Conservation (phyloP, 2,797 vertebrate species). For the Fistularia tabacaria region DNA sequence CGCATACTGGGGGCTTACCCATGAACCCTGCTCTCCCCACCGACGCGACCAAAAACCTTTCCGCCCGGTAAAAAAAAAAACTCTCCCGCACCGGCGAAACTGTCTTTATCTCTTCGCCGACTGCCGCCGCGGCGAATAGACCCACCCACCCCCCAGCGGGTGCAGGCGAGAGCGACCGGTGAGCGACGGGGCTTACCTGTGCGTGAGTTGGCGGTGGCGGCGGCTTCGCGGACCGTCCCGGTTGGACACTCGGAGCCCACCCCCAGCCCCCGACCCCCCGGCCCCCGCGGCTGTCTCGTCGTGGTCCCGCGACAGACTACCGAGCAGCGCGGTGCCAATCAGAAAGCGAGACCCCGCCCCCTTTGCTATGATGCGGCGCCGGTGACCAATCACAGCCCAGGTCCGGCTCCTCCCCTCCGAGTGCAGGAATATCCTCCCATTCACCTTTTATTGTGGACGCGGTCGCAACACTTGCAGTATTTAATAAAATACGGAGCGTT, state of each 20-base stretch:
- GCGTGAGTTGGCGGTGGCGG: conserved; percentile 32
- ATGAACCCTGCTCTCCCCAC: no score
- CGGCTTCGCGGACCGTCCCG: conserved; percentile 53
- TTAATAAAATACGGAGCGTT: no score
- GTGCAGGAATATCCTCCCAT: conserved; percentile 13
- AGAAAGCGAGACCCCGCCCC: conserved; percentile 49
- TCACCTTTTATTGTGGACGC: not conserved
- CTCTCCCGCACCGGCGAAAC: conserved; percentile 46
- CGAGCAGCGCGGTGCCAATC: conserved; percentile 68
- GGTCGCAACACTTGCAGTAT: not conserved
- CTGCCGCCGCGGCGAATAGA: not conserved
- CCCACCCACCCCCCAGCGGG: no score
- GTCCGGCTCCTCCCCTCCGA: conserved; percentile 12
- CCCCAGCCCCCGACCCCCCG: conserved; percentile 42
- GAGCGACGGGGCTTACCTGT: conserved; percentile 52
- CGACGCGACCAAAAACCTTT: not conserved
- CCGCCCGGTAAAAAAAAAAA: conserved; percentile 61
- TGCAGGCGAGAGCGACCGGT: no score
- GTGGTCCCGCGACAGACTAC: conserved; percentile 72
- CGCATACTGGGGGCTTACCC: no score
- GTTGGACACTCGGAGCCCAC: conserved; percentile 59
- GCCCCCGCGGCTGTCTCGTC: conserved; percentile 64
- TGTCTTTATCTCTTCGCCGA: conserved; percentile 42
- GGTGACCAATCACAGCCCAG: conserved; percentile 46
- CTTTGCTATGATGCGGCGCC: not conserved